These are phyloP conservation scores for Palythoa caribaeorum DNA, from an alignment of 92 coral and sea anemone genomes.

Conservation along the genomic window DNA sequence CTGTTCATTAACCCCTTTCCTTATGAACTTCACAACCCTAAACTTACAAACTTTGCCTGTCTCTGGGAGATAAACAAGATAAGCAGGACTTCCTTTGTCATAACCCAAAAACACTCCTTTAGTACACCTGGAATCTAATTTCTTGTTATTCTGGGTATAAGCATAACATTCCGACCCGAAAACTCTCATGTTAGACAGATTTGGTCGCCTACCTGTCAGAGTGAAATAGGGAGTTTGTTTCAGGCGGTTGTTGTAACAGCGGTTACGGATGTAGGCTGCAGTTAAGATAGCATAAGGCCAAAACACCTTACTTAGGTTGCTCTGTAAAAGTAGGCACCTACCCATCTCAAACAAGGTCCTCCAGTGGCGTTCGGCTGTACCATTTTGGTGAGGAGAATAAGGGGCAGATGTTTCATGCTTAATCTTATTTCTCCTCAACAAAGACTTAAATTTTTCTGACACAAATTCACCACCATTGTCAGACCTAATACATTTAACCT, in stretches of 20 bases:
- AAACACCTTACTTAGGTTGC: constrained; percentile 50
- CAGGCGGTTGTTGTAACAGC: constrained; percentile 64
- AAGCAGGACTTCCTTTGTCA: constrained; percentile 62
- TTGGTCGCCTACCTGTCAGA: constrained; percentile 58
- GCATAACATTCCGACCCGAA: constrained; percentile 59
- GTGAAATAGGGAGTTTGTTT: constrained; percentile 66
- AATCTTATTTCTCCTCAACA: constrained; percentile 46
- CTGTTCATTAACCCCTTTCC: constrained; percentile 47
- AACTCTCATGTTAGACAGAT: constrained; percentile 48
- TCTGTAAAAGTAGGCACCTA: constrained; percentile 57
- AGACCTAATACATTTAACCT: constrained; percentile 32
- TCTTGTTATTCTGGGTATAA: constrained; percentile 39
- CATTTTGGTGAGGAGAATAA: constrained; percentile 66
- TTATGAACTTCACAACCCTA: constrained; percentile 51
- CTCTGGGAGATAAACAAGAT: constrained; percentile 59
- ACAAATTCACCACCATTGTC: constrained; percentile 47
- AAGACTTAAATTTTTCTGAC: constrained; percentile 30
- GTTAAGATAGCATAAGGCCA: constrained; percentile 74
- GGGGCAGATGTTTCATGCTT: constrained; percentile 65
- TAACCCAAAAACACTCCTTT: constrained; percentile 45
- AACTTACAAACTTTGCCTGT: constrained; percentile 52
- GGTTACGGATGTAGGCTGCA: constrained; percentile 64
- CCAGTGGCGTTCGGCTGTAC: constrained; percentile 70
- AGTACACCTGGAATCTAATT: constrained; percentile 44
- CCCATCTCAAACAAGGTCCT: constrained; percentile 65